Evolutionary conservation across 2,797 vertebrate species (phyloP).

Genomic region (Heliangelus exortis): DNA sequence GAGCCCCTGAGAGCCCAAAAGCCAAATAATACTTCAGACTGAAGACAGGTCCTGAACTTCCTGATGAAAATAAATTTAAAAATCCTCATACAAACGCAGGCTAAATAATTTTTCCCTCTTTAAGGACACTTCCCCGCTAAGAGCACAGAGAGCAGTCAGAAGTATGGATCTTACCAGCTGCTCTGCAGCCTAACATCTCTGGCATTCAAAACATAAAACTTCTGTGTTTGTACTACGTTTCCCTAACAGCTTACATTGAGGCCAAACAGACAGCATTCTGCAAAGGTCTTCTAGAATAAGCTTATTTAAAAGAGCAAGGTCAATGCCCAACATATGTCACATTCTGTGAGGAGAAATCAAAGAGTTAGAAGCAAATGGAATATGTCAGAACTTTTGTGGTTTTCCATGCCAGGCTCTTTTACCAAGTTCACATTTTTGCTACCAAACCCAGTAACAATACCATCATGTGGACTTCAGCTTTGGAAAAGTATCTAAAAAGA

Average conservation of each 20-base stretch:
- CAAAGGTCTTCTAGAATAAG: constrained; percentile 69
- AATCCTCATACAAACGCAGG: neutral
- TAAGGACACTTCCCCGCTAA: neutral
- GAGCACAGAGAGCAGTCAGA: constrained; percentile 33
- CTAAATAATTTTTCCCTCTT: neutral
- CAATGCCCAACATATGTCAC: constrained; percentile 55
- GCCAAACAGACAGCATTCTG: constrained; percentile 58
- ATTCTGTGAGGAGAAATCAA: constrained; percentile 52
- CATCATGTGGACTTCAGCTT: constrained; percentile 29
- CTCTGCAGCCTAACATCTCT: constrained; percentile 61
- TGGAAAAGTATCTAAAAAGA: neutral
- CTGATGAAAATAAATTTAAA: neutral
- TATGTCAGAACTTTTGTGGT: constrained; percentile 36
- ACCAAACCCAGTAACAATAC: constrained; percentile 47
- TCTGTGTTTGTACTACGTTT: constrained; percentile 72
- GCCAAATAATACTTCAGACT: neutral
- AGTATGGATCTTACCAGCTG: constrained; percentile 44
- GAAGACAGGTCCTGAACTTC: neutral
- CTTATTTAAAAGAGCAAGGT: constrained; percentile 67
- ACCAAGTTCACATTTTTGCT: constrained; percentile 38
- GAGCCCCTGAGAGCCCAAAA: neutral
- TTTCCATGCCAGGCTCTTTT: constrained; percentile 50
- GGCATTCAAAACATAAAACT: constrained; percentile 72
- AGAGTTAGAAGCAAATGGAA: constrained; percentile 56
- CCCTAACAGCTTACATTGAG: constrained; percentile 65